Conservation (phyloP, 2,113 vertebrate species). For the Dolichotis patagonum region DNA sequence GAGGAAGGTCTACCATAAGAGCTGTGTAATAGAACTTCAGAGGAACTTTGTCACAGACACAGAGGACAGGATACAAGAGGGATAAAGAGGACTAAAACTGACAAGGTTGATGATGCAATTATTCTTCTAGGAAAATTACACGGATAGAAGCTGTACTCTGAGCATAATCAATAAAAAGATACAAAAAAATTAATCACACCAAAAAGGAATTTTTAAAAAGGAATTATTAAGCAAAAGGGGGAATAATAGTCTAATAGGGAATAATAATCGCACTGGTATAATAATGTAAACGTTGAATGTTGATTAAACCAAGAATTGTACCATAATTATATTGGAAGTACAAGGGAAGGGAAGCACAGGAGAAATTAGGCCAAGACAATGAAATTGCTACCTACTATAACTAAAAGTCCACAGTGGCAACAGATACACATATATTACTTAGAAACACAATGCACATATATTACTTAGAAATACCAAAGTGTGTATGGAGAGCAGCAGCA, state of each 20-base stretch:
- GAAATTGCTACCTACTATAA: neutral
- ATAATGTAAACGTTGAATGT: neutral
- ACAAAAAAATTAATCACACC: neutral
- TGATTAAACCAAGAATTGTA: neutral
- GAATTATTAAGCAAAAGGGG: neutral
- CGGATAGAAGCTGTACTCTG: neutral
- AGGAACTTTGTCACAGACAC: too few relatives aligned
- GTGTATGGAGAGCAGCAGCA: neutral
- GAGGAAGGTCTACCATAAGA: neutral
- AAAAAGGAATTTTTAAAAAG: neutral
- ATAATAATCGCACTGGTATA: neutral
- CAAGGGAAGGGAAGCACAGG: neutral
- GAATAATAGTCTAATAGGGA: neutral
- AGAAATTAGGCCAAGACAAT: neutral
- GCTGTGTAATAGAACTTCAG: neutral
- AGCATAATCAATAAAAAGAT: neutral
- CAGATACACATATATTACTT: too few relatives aligned
- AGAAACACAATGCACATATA: neutral
- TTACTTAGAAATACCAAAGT: neutral
- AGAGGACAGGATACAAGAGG: neutral
- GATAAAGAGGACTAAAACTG: neutral
- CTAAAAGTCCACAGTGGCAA: neutral
- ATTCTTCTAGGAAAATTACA: neutral
- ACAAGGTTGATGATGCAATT: neutral
- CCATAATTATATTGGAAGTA: neutral